Base-by-base conservation (phyloP, 1,140 invertebrate genomes). In the Holcopasites calliopsidis region DNA sequence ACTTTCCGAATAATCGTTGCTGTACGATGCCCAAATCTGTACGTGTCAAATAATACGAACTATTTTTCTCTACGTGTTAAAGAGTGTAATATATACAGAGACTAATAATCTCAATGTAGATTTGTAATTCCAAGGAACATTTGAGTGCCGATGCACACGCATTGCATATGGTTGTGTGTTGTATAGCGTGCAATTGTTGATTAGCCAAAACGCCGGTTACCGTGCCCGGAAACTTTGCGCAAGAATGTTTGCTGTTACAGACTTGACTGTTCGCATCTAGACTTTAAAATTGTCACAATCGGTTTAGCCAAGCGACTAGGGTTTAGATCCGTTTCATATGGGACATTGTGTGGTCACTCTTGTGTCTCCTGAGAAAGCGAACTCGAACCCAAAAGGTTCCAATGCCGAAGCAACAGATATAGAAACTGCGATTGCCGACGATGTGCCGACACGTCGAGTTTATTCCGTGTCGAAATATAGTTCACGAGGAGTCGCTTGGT, bases 251-350 rank as follows among this genome's bases (percentile, higher is more conserved):
- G n/a, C 26, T 44, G 58, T 44, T 18, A 64, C 23, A 21, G 60
- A 35, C 47, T 26, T 69, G 38, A 26, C 55, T 70, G 58, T 31
- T 49, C n/a, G 62, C n/a, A 55, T 52, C 64, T 58, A 69, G 13
- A 60, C n/a, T 21, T 49, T 65, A 23, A 26, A 16, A 64, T 52
- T 40, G 33, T 57, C 5, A 10, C 10, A 7, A 21, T 7, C 13
- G 64, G 65, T 80, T 76, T 76, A 78, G 16, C 61, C 66, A 76
- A 76, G 77, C 77, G 77, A 80, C 42, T 13, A 44, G 33, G 13
- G 1, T 26, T 38, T 2, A 33, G 13, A 44, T 50, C 6, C 23
- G 18, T 26, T 42, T 38, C 1, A n/a, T n/a, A n/a, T n/a, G n/a
- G n/a, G n/a, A n/a, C n/a, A n/a, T n/a, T n/a, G n/a, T n/a, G n/a